These are phyloP conservation scores for Darevskia nairensis DNA, from an alignment of 2,797 vertebrate genomes.

Conservation along the genomic window DNA sequence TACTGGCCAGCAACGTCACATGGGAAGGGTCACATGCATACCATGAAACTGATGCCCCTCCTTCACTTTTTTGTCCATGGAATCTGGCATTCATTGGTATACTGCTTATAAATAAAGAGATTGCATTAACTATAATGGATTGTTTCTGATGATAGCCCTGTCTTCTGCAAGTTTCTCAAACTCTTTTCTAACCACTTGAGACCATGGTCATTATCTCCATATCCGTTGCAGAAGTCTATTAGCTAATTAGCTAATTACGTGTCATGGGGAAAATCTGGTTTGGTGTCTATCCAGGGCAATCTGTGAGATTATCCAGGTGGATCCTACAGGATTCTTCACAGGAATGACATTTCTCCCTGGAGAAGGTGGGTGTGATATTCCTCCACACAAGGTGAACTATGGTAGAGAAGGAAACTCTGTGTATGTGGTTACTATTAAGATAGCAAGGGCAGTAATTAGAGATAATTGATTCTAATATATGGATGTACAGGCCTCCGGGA, in stretches of 20 bases:
- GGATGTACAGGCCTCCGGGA: neutral
- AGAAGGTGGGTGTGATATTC: neutral
- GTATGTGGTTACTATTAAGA: neutral
- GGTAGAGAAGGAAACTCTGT: neutral
- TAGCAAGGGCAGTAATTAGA: slow-evolving; percentile 13
- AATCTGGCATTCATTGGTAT: neutral
- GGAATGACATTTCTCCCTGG: neutral
- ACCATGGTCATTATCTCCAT: neutral
- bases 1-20: neutral
- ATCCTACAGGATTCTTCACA: neutral
- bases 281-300: neutral
- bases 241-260: neutral
- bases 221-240: neutral
- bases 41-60: too few species aligned
- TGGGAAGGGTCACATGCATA: neutral
- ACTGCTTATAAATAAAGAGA: neutral
- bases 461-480: neutral
- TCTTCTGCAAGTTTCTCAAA: neutral
- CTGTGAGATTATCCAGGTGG: neutral
- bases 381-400: neutral
- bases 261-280: too few species aligned
- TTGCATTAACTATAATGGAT: neutral
- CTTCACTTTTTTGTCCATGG: neutral
- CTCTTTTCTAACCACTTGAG: neutral
- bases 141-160: neutral